These are phyloP conservation scores for Hypena proboscidalis DNA, from an alignment of 2,888 invertebrate species.

Conservation along the genomic window DNA sequence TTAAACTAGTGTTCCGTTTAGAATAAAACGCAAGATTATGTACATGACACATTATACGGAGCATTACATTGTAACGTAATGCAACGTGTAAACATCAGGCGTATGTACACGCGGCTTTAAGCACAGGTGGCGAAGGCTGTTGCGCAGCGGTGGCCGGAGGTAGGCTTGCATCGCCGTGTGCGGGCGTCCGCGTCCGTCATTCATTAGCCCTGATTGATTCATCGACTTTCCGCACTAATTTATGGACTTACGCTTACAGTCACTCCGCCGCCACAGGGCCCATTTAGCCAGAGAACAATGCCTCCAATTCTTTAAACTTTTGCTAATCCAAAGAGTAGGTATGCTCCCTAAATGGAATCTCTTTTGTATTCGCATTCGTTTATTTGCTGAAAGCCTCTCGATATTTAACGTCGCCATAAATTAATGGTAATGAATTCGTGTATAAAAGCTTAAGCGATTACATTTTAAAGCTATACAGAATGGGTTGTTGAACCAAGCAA, in stretches of 20 bases:
- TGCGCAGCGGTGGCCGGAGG: slow-evolving; percentile 37
- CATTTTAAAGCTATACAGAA: no score
- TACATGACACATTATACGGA: no score
- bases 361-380: slow-evolving; percentile 51
- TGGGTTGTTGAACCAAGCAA: no score
- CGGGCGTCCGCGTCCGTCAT: slow-evolving; percentile 61
- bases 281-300: slow-evolving; percentile 67
- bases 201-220: slow-evolving; percentile 81
- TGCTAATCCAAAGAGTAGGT: slow-evolving; percentile 52
- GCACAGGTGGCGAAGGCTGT: slow-evolving; percentile 28
- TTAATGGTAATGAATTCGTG: slow-evolving; percentile 50
- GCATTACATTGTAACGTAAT: no score
- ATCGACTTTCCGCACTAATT: no score
- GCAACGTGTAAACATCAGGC: no score
- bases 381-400: slow-evolving; percentile 45
- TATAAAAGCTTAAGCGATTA: slow-evolving; percentile 38
- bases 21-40: no score
- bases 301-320: slow-evolving; percentile 57
- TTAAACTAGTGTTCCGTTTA: no score
- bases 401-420: slow-evolving; percentile 49
- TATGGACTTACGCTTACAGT: no score
- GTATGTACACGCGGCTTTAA: slow-evolving; percentile 9
- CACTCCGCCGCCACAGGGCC: slow-evolving; percentile 55
- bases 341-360: slow-evolving; percentile 44
- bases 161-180: slow-evolving; percentile 60